Evolutionary conservation across 2,113 vertebrate species (phyloP).

Genomic region (Mobula hypostoma): DNA sequence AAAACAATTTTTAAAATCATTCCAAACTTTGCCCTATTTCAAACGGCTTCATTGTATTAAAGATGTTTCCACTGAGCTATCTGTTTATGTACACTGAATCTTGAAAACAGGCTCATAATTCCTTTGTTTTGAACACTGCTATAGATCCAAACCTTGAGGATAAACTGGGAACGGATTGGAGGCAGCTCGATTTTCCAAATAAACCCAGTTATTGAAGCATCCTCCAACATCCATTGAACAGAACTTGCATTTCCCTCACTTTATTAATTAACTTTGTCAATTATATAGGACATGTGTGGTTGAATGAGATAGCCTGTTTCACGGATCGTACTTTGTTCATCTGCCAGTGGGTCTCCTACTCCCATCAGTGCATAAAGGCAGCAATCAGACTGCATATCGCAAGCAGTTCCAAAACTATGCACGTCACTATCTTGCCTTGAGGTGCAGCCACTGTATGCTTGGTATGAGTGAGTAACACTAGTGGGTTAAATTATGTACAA

Average conservation of each 20-base stretch:
- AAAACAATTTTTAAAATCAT: not conserved
- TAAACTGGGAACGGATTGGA: not conserved
- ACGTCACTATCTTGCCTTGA: not conserved
- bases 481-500: not conserved
- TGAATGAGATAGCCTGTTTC: not conserved
- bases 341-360: no score
- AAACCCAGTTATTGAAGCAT: not conserved
- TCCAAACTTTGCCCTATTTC: not conserved
- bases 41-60: not conserved
- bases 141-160: not conserved
- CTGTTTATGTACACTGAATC: not conserved
- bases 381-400: not conserved
- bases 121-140: not conserved
- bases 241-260: not conserved
- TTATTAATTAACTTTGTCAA: not conserved
- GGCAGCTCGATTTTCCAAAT: not conserved
- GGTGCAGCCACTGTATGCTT: not conserved
- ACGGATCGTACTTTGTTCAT: not conserved
- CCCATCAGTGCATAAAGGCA: not conserved
- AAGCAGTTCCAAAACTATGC: not conserved
- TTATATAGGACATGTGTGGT: not conserved
- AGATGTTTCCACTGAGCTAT: no score
- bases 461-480: not conserved
- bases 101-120: no score
- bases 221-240: not conserved